phyloP scores from a whole-genome alignment of 1,140 invertebrate species.

The Aricia agestis region DNA sequence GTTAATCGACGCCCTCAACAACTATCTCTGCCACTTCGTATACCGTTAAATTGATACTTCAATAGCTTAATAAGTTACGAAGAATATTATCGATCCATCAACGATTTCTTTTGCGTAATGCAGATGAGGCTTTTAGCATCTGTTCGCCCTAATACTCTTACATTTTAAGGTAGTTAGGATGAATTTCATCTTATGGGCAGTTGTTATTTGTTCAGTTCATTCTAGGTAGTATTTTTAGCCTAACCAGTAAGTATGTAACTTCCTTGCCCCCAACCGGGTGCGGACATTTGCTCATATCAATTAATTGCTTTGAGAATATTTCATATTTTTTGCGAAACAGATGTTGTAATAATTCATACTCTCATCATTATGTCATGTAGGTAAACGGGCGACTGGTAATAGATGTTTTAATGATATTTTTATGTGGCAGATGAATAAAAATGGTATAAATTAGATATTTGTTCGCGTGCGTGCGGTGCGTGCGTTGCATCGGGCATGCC shows the following conservation, averaged over 20 bases:
- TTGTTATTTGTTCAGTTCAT: too few relatives aligned
- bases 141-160: too few relatives aligned
- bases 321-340: neutral
- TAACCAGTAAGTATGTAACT: too few relatives aligned
- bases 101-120: too few relatives aligned
- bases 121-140: too few relatives aligned
- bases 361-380: neutral
- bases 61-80: neutral
- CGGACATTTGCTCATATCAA: neutral
- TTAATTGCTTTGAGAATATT: neutral
- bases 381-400: neutral
- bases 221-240: too few relatives aligned
- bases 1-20: conserved; percentile 34
- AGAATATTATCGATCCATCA: neutral
- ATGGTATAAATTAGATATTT: conserved; percentile 24
- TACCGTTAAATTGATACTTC: conserved; percentile 5
- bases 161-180: too few relatives aligned
- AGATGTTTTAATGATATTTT: conserved; percentile 14
- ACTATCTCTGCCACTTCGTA: conserved; percentile 20
- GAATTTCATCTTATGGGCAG: too few relatives aligned
- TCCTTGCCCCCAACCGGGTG: too few relatives aligned
- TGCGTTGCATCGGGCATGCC: conserved; percentile 51
- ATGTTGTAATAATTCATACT: conserved; percentile 4
- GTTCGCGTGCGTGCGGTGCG: conserved; percentile 38
- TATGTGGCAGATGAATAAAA: conserved; percentile 32